Percentiles rank a stretch among this genome's conserved stretches.
These are phyloP conservation scores for Dasyornis broadbenti DNA, from an alignment of 2,113 vertebrate species.

Conservation along the genomic window DNA sequence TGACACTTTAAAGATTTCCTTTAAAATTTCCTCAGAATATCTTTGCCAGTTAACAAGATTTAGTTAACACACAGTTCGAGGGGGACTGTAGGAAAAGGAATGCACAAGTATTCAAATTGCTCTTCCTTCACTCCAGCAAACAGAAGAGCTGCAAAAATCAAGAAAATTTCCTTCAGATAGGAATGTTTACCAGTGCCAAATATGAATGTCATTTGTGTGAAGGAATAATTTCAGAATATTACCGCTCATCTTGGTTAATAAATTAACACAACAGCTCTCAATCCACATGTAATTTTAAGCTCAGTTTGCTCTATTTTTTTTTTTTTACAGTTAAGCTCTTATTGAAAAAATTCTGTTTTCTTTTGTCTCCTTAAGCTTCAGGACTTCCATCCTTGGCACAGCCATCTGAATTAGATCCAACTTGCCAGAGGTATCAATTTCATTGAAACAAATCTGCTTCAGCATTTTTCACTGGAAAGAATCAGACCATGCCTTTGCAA, in stretches of 20 bases:
- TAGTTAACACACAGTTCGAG: neutral
- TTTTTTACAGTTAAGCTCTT: neutral
- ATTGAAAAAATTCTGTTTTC: neutral
- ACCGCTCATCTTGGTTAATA: neutral
- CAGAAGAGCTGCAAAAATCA: neutral
- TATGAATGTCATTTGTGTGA: neutral
- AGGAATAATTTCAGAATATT: neutral
- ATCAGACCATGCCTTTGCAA: neutral
- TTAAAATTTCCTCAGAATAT: neutral
- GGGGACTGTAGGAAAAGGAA: neutral
- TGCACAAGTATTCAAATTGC: neutral
- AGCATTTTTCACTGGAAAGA: constrained; percentile 37
- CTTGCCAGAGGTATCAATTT: constrained; percentile 39
- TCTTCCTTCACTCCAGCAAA: neutral
- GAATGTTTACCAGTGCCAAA: constrained; percentile 18
- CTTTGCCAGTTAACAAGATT: neutral
- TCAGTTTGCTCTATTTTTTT: neutral
- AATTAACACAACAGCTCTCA: neutral
- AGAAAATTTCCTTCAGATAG: neutral
- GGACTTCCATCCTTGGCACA: neutral
- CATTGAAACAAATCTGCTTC: constrained; percentile 21
- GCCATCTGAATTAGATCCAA: neutral
- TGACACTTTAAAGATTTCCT: neutral
- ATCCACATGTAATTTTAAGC: neutral
- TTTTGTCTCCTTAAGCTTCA: constrained; percentile 13